Percentiles rank a stretch among this genome's conserved stretches.
Evolutionary conservation across 2,888 invertebrate genomes (phyloP).

Genomic region (Conops quadrifasciatus): DNA sequence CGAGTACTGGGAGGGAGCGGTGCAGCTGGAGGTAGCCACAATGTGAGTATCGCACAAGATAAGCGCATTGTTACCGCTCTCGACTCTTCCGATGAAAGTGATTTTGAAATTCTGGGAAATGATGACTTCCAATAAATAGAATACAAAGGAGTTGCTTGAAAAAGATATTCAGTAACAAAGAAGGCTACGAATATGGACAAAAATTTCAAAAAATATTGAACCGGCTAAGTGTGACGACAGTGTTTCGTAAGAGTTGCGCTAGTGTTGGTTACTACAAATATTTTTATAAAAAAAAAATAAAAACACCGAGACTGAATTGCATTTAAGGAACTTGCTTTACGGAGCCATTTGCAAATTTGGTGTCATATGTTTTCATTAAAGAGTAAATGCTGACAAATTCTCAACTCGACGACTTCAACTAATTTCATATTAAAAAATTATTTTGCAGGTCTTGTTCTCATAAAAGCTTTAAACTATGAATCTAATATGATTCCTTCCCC

Average conservation of each 20-base stretch:
- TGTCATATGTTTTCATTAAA: no score
- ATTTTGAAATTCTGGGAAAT: constrained; percentile 63
- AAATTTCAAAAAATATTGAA: neutral
- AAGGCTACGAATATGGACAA: neutral
- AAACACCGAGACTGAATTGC: no score
- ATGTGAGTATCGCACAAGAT: constrained; percentile 28
- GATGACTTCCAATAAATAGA: constrained; percentile 59
- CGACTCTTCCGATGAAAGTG: constrained; percentile 63
- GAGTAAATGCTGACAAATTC: no score
- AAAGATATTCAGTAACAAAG: neutral
- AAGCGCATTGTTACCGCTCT: constrained; percentile 51
- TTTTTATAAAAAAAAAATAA: no score
- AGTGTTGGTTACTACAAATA: neutral
- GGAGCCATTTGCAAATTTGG: no score
- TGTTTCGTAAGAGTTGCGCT: constrained; percentile 5
- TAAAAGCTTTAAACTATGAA: no score
- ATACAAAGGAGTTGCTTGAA: neutral
- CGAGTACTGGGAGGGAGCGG: constrained; percentile 32
- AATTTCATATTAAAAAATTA: no score
- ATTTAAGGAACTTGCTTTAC: no score
- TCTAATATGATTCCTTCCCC: no score
- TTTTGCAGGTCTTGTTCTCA: no score
- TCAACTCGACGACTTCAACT: no score
- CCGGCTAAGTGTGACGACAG: neutral
- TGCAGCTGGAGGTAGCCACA: constrained; percentile 11